These are phyloP conservation scores for Thunnus albacares DNA, from an alignment of 2,797 vertebrate species.

Conservation along the genomic window DNA sequence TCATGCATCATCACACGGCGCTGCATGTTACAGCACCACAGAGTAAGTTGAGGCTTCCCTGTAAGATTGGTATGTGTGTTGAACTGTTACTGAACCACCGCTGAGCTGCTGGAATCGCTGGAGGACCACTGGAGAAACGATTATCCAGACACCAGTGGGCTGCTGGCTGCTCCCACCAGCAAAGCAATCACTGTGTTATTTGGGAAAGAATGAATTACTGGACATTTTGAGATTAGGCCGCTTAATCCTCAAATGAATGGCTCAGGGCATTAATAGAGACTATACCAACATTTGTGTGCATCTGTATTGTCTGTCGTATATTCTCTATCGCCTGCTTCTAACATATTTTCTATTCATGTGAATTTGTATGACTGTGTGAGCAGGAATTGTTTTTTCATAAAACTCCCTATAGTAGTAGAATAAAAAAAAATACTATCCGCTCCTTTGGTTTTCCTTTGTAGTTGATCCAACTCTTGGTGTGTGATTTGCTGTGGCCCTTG, in stretches of 20 bases:
- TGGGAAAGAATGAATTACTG: slow-evolving; percentile 67
- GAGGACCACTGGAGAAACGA: slow-evolving; percentile 65
- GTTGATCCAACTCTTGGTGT: slow-evolving; percentile 54
- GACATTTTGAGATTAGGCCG: slow-evolving; percentile 74
- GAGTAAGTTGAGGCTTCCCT: slow-evolving; percentile 34
- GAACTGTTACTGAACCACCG: slow-evolving; percentile 60
- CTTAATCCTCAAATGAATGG: slow-evolving; percentile 77
- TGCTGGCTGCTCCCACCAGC: slow-evolving; percentile 67
- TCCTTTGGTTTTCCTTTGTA: slow-evolving; percentile 52
- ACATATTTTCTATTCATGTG: slow-evolving; percentile 14
- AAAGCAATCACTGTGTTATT: slow-evolving; percentile 71
- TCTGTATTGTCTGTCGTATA: slow-evolving; percentile 17
- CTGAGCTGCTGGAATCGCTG: slow-evolving; percentile 62
- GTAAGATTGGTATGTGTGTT: slow-evolving; percentile 48
- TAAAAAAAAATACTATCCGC: slow-evolving; percentile 27
- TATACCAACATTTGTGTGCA: slow-evolving; percentile 24
- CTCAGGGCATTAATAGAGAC: slow-evolving; percentile 46
- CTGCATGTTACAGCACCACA: slow-evolving; percentile 21
- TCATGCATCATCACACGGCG: slow-evolving; percentile 29
- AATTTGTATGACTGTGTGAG: slow-evolving; percentile 11
- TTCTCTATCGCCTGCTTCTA: slow-evolving; percentile 32
- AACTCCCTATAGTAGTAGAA: slow-evolving; percentile 29
- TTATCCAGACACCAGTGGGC: slow-evolving; percentile 67
- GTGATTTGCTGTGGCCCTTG: slow-evolving; percentile 68
- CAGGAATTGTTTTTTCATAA: slow-evolving; percentile 26